Evolutionary conservation across 1,140 invertebrate species (phyloP).

Genomic region (Holcopasites calliopsidis): DNA sequence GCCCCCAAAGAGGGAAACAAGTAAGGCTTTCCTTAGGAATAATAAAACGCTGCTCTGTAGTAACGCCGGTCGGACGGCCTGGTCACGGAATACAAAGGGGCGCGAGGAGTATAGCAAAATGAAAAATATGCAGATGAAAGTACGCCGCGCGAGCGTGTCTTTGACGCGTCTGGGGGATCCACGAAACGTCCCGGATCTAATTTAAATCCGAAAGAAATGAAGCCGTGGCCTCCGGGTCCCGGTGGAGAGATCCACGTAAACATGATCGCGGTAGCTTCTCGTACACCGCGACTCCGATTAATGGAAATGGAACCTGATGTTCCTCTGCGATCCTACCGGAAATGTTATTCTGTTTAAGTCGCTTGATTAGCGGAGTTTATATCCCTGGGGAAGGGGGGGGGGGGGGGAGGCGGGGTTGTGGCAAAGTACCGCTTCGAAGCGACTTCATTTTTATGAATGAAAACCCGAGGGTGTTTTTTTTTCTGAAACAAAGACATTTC

Average conservation of each 20-base stretch:
- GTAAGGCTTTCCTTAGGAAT: not conserved
- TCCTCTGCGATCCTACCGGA: not conserved
- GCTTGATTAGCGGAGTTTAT: no score
- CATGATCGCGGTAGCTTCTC: not conserved
- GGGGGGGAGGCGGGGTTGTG: no score
- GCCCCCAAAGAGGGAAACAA: not conserved
- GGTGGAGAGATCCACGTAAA: not conserved
- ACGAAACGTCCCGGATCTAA: constrained; percentile 11
- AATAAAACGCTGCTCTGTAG: not conserved
- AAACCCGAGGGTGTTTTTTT: no score
- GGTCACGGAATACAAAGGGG: not conserved
- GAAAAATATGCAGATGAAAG: constrained; percentile 40
- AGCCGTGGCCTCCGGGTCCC: not conserved
- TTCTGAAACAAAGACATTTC: no score
- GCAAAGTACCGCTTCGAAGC: no score
- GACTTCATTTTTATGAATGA: no score
- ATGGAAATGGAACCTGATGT: not conserved
- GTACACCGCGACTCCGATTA: not conserved
- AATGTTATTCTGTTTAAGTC: not conserved
- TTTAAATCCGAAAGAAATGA: constrained; percentile 35
- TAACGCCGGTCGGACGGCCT: not conserved
- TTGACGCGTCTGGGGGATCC: constrained; percentile 23
- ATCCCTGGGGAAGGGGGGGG: no score
- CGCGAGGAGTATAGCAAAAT: constrained; percentile 21
- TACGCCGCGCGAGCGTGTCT: constrained; percentile 1